phyloP scores from a whole-genome alignment of 2,888 invertebrate species.

The Caenorhabditis drosophilae region DNA sequence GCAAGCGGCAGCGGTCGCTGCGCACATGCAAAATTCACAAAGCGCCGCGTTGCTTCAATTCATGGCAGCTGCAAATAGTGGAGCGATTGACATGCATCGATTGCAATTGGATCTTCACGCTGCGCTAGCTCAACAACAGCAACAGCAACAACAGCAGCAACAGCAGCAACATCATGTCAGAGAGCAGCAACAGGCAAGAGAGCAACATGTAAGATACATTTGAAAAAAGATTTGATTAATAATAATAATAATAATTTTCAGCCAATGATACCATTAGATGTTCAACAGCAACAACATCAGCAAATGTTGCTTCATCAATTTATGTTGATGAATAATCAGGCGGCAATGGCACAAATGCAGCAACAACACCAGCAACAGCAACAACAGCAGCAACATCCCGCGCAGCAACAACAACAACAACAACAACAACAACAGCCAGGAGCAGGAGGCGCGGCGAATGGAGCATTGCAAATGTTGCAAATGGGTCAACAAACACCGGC shows the following conservation, averaged over 20 bases:
- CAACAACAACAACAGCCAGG: conserved; percentile 17
- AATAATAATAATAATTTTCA: conserved; percentile 1
- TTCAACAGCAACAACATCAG: conserved; percentile 6
- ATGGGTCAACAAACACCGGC: conserved; percentile 3
- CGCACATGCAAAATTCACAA: conserved; percentile 1
- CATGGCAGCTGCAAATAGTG: background rate
- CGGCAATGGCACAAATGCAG: background rate
- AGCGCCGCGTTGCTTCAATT: conserved; percentile 7
- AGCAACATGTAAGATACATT: conserved; percentile 20
- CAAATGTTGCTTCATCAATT: conserved; percentile 5
- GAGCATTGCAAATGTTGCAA: background rate
- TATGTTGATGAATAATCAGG: conserved; percentile 9
- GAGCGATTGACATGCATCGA: background rate
- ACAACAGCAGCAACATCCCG: conserved; percentile 11
- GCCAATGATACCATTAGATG: conserved; percentile 3
- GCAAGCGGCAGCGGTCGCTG: conserved; percentile 1
- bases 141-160: conserved; percentile 12
- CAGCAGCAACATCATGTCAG: conserved; percentile 31
- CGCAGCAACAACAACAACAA: conserved; percentile 6
- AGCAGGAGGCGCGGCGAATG: too few species aligned
- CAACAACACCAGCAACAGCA: conserved; percentile 2
- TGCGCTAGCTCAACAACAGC: conserved; percentile 5
- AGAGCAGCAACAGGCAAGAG: conserved; percentile 40
- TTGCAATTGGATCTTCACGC: background rate
- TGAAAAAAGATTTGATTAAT: background rate